These are phyloP conservation scores for Malurus cyaneus DNA, from an alignment of 2,113 vertebrate genomes.

Conservation along the genomic window DNA sequence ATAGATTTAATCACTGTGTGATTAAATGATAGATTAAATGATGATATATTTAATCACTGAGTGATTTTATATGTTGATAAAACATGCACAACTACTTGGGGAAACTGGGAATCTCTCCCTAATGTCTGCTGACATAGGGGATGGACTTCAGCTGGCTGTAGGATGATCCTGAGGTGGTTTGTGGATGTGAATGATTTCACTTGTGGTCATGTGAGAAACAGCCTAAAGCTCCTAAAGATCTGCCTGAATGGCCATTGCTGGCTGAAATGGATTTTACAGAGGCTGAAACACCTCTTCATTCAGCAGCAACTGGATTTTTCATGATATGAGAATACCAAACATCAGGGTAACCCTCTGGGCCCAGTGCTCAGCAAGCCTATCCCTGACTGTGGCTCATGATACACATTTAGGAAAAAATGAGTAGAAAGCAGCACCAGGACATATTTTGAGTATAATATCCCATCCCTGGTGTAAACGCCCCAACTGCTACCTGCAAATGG, in stretches of 20 bases:
- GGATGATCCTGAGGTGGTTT: not conserved
- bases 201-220: not conserved
- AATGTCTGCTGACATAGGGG: not conserved
- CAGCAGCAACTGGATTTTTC: not conserved
- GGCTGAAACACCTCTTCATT: not conserved
- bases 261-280: not conserved
- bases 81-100: not conserved
- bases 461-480: not conserved
- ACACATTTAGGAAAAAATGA: not conserved
- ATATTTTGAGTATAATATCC: not conserved
- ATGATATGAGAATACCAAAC: not conserved
- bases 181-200: not conserved
- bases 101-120: not conserved
- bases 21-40: not conserved
- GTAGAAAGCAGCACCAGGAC: not conserved
- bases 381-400: not conserved
- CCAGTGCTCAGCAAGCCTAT: not conserved
- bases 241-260: not conserved
- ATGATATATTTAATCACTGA: not conserved
- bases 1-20: not conserved
- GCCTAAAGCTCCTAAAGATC: not conserved
- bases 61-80: not conserved
- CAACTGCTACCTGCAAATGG: not conserved
- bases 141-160: not conserved
- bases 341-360: not conserved